Percentiles rank a stretch among this genome's conserved stretches.
Conservation (phyloP, 2,888 invertebrate species). For the Ptychoptera contaminata region DNA sequence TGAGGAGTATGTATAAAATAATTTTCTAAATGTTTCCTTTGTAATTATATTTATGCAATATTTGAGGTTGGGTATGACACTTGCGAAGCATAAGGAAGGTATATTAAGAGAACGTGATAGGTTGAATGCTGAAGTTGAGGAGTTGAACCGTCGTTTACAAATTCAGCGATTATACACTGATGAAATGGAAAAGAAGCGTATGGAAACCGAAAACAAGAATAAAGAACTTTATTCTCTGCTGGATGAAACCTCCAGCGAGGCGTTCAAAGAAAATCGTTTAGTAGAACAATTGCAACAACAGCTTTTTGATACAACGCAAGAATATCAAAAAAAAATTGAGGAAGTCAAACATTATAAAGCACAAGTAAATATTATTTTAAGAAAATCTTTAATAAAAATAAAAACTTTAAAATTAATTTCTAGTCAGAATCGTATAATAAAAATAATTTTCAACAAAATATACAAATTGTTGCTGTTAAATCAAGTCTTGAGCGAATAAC, state of each 20-base stretch:
- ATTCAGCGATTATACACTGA: conserved; percentile 23
- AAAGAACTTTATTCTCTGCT: conserved; percentile 24
- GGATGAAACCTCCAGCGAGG: conserved; percentile 28
- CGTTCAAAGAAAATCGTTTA: conserved; percentile 23
- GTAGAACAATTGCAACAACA: conserved; percentile 22
- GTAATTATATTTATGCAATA: neutral
- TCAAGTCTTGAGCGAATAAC: conserved; percentile 25
- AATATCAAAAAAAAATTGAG: conserved; percentile 21
- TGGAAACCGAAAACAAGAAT: conserved; percentile 24
- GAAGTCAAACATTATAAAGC: conserved; percentile 19
- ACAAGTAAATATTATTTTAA: conserved; percentile 5
- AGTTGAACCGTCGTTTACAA: conserved; percentile 24
- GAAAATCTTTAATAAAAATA: neutral
- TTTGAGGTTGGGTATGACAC: conserved; percentile 2
- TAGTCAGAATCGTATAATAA: neutral
- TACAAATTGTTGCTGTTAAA: conserved; percentile 26
- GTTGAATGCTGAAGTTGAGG: conserved; percentile 24
- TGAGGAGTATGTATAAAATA: conserved; percentile 14
- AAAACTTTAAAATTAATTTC: neutral
- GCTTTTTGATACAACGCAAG: conserved; percentile 18
- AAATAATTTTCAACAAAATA: conserved; percentile 25
- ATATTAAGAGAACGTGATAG: conserved; percentile 18
- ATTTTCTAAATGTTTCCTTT: neutral
- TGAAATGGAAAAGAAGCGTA: conserved; percentile 25
- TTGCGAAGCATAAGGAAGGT: conserved; percentile 20